These are phyloP conservation scores for Pterostichus madidus DNA, from an alignment of 2,888 invertebrate species.

Conservation along the genomic window DNA sequence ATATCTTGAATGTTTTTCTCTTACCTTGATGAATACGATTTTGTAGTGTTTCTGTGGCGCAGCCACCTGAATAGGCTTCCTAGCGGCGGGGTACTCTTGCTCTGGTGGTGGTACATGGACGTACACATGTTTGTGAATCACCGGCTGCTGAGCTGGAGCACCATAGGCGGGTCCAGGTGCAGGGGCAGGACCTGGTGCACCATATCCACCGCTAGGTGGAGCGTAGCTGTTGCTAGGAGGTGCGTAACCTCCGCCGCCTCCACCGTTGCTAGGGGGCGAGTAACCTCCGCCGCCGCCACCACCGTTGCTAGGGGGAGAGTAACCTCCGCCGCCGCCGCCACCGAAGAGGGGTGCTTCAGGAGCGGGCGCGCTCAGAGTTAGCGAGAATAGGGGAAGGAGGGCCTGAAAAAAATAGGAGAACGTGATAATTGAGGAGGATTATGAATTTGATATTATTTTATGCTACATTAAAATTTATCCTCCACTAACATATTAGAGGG, in stretches of 20 bases:
- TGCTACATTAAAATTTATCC: no score
- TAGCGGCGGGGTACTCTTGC: constrained; percentile 86
- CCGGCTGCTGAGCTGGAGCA: constrained; percentile 85
- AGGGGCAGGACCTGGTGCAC: constrained; percentile 76
- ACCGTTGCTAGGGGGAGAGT: constrained; percentile 72
- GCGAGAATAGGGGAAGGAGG: constrained; percentile 1
- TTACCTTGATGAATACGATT: constrained; percentile 89
- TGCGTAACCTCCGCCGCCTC: constrained; percentile 70
- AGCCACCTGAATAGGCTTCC: constrained; percentile 79
- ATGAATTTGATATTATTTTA: neutral
- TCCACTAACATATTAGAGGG: no score
- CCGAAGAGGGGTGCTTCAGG: constrained; percentile 84
- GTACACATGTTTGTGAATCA: constrained; percentile 94
- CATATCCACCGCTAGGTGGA: constrained; percentile 77
- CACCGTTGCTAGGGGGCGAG: no score
- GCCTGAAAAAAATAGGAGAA: no score
- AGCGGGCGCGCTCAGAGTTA: constrained; percentile 42
- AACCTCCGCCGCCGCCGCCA: constrained; percentile 69
- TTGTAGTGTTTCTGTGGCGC: constrained; percentile 90
- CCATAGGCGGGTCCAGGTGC: constrained; percentile 84
- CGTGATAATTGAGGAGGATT: neutral
- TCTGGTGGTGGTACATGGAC: constrained; percentile 95
- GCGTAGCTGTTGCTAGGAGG: constrained; percentile 75
- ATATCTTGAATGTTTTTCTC: neutral
- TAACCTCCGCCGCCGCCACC: constrained; percentile 62